These are phyloP conservation scores for Drosophila micromelanica DNA, from an alignment of 1,140 invertebrate genomes.

Conservation along the genomic window DNA sequence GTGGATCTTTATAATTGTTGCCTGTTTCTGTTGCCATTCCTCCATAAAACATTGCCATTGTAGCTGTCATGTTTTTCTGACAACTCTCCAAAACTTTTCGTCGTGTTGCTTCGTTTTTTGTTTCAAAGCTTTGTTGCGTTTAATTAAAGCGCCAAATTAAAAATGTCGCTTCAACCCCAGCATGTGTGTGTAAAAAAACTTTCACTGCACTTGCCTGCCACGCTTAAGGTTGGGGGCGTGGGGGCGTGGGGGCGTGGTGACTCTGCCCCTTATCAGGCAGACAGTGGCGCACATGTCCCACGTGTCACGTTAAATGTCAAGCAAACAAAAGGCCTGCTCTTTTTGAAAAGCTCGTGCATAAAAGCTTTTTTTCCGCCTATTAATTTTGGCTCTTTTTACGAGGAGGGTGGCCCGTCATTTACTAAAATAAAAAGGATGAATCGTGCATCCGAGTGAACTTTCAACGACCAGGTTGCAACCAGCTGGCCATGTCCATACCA, in stretches of 20 bases:
- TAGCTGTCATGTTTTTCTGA: constrained; percentile 30
- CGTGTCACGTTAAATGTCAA: constrained; percentile 76
- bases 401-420: not conserved
- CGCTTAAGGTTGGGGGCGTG: not conserved
- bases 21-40: constrained; percentile 2
- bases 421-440: constrained; percentile 65
- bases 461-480: constrained; percentile 60
- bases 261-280: constrained; percentile 27
- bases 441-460: constrained; percentile 49
- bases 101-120: constrained; percentile 37
- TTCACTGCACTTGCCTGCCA: constrained; percentile 42
- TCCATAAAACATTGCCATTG: not conserved
- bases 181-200: constrained; percentile 46
- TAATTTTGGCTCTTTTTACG: constrained; percentile 58
- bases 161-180: constrained; percentile 60
- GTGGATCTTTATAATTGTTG: constrained; percentile 10
- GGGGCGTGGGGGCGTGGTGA: not conserved
- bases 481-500: constrained; percentile 19
- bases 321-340: constrained; percentile 72
- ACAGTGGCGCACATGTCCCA: constrained; percentile 63
- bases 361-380: constrained; percentile 72
- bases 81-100: constrained; percentile 45
- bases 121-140: constrained; percentile 67
- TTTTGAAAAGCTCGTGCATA: constrained; percentile 44
- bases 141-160: constrained; percentile 75